Evolutionary conservation across 2,797 vertebrate genomes (phyloP).

Genomic region (Sphenodon punctatus): DNA sequence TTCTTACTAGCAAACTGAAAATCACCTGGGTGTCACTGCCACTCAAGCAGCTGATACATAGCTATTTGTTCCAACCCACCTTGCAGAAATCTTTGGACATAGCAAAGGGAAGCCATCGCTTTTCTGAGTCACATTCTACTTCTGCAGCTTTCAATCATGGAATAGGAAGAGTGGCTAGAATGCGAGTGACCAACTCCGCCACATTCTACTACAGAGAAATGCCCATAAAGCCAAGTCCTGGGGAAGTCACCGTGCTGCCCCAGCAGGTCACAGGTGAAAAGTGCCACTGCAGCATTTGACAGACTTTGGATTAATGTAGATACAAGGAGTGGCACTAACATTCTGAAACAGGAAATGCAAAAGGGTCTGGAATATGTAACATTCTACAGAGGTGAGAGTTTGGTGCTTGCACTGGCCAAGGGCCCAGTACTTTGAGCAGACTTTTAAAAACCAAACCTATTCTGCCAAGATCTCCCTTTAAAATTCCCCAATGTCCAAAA

Average conservation of each 20-base stretch:
- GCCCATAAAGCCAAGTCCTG: neutral
- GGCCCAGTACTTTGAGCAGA: neutral
- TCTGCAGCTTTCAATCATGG: neutral
- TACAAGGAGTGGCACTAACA: neutral
- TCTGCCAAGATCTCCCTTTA: neutral
- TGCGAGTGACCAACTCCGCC: neutral
- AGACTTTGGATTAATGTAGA: neutral
- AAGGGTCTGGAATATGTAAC: neutral
- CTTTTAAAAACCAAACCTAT: neutral
- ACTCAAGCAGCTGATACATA: too few relatives aligned
- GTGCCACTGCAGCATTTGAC: too few relatives aligned
- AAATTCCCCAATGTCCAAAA: neutral
- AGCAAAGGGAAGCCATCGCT: too few relatives aligned
- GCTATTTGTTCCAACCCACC: too few relatives aligned
- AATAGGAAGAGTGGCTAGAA: neutral
- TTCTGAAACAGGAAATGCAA: neutral
- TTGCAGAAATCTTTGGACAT: too few relatives aligned
- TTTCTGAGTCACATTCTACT: neutral
- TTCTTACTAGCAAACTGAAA: too few relatives aligned
- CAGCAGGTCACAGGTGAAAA: neutral
- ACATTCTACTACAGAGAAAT: neutral
- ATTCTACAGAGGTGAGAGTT: neutral
- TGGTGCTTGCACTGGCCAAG: neutral
- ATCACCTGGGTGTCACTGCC: too few relatives aligned
- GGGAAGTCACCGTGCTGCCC: neutral